phyloP scores from a whole-genome alignment of 2,888 invertebrate species.

The Agriopis marginaria region DNA sequence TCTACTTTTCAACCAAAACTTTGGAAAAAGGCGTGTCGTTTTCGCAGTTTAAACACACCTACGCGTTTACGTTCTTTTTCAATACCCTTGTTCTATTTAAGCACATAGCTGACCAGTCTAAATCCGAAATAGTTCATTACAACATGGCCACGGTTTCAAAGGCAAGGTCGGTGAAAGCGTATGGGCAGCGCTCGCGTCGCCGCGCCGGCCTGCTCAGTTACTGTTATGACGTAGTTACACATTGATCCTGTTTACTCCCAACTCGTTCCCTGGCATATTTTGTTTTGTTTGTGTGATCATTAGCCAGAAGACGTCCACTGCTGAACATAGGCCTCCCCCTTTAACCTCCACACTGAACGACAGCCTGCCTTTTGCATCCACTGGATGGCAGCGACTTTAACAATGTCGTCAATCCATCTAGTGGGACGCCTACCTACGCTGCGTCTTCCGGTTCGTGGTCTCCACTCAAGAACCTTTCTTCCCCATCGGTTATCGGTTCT shows the following conservation, averaged over 20 bases:
- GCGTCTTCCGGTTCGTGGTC: too few relatives aligned
- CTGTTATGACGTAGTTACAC: not conserved
- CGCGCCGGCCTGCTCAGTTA: not conserved
- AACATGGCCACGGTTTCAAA: conserved; percentile 55
- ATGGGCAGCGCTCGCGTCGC: not conserved
- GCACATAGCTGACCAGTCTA: conserved; percentile 21
- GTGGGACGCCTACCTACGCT: too few relatives aligned
- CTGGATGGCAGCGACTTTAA: too few relatives aligned
- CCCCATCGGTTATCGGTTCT: too few relatives aligned
- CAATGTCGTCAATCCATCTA: too few relatives aligned
- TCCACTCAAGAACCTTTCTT: too few relatives aligned
- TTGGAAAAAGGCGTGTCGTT: not conserved
- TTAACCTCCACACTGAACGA: too few relatives aligned
- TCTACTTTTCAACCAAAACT: not conserved
- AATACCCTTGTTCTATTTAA: not conserved
- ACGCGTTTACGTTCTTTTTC: not conserved
- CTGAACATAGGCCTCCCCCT: too few relatives aligned
- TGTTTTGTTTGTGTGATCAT: too few relatives aligned
- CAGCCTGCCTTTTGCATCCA: too few relatives aligned
- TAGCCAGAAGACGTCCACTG: too few relatives aligned
- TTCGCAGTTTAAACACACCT: not conserved
- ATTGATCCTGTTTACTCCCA: not conserved
- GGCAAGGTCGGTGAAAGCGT: conserved; percentile 59
- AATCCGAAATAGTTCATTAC: conserved; percentile 33
- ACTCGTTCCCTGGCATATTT: too few relatives aligned